Evolutionary conservation across 2,888 invertebrate species (phyloP).

Genomic region (Phaedon cochleariae): DNA sequence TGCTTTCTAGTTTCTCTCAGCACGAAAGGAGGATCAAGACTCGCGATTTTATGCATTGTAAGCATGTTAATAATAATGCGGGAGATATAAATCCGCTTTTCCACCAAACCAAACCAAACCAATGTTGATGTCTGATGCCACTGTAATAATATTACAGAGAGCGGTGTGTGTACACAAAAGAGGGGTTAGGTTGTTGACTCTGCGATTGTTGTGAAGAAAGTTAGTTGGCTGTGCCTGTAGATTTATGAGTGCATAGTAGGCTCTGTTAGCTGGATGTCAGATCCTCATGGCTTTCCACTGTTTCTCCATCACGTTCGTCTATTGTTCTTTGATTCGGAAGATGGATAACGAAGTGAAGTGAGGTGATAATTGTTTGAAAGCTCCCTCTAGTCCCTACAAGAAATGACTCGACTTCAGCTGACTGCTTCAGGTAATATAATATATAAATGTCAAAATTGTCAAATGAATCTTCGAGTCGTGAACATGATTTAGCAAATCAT

Average conservation of each 20-base stretch:
- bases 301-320: no score
- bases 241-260: no score
- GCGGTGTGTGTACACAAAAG: background rate
- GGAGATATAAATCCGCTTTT: background rate
- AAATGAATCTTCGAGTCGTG: no score
- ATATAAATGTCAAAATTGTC: no score
- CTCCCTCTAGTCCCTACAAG: no score
- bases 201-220: conserved; percentile 33
- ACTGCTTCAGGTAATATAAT: no score
- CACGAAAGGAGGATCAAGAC: background rate
- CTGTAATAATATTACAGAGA: background rate
- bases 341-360: background rate
- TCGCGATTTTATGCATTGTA: background rate
- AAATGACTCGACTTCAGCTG: no score
- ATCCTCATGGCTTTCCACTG: background rate
- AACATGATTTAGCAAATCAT: no score
- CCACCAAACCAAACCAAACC: background rate
- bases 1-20: no score
- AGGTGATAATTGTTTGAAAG: no score
- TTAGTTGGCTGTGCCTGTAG: conserved; percentile 7
- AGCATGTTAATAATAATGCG: background rate
- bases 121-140: background rate
- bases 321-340: background rate
- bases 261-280: no score
- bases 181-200: conserved; percentile 30